A percentile compares a stretch with the other conserved stretches of the same genome.
These are phyloP conservation scores for Poecilus cupreus DNA, from an alignment of 2,888 invertebrate species.

Conservation along the genomic window DNA sequence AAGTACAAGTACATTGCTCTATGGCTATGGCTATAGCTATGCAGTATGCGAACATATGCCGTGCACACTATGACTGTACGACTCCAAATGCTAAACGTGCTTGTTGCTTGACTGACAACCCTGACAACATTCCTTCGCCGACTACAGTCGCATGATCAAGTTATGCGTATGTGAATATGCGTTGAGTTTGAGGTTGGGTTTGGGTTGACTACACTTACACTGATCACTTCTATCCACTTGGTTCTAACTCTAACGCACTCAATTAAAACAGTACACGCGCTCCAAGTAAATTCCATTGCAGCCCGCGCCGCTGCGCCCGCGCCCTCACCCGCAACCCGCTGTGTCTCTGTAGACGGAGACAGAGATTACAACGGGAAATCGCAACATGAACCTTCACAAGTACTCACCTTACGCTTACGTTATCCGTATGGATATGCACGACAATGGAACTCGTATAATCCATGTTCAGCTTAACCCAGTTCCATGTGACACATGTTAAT, in stretches of 20 bases:
- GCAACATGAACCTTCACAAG: conserved; percentile 19
- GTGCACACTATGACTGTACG: not conserved
- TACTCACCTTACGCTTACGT: conserved; percentile 39
- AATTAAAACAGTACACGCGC: not conserved
- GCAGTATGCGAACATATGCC: conserved; percentile 33
- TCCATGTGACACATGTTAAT: conserved; percentile 48
- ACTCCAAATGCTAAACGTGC: conserved; percentile 40
- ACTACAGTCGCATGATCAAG: conserved; percentile 44
- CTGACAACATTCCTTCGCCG: conserved; percentile 51
- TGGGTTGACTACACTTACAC: not conserved
- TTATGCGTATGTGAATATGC: conserved; percentile 46
- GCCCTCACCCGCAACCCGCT: not conserved
- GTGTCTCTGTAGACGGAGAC: not conserved
- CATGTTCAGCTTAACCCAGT: conserved; percentile 51
- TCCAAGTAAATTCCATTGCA: conserved; percentile 1
- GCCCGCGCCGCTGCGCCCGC: too few relatives aligned
- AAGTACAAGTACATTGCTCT: not conserved
- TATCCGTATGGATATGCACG: not conserved
- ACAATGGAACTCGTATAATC: conserved; percentile 39
- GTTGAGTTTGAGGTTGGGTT: not conserved
- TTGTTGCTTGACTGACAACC: conserved; percentile 48
- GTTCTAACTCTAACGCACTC: not conserved
- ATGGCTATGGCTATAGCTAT: too few relatives aligned
- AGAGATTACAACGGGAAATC: conserved; percentile 38
- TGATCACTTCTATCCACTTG: not conserved